phyloP scores from a whole-genome alignment of 1,140 invertebrate genomes.

The Paraescarpia echinospica region DNA sequence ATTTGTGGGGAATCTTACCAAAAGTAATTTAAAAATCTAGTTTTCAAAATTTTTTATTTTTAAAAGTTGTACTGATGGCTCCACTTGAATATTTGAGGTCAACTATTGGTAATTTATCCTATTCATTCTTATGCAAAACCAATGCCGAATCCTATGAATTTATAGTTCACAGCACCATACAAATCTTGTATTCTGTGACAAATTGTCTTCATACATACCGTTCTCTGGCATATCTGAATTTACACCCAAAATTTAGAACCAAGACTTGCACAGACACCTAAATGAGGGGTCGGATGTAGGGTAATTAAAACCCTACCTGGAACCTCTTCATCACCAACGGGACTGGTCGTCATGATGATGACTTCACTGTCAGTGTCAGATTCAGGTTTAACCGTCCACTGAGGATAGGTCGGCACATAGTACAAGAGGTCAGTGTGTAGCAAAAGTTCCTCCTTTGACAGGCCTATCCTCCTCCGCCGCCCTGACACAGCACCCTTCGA shows the following conservation, averaged over 20 bases:
- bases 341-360: not conserved
- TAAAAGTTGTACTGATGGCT: not conserved
- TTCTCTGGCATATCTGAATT: no score
- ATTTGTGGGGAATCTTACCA: no score
- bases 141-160: not conserved
- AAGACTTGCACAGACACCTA: not conserved
- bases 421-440: conserved; percentile 6
- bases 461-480: not conserved
- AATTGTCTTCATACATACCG: no score
- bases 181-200: no score
- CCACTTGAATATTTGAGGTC: not conserved
- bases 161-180: not conserved
- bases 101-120: not conserved
- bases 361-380: conserved; percentile 14
- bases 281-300: not conserved
- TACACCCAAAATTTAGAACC: no score
- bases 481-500: not conserved
- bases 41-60: no score
- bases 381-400: conserved; percentile 9
- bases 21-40: no score
- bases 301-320: not conserved
- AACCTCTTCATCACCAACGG: conserved; percentile 6
- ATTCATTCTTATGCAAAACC: not conserved
- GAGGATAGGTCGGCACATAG: conserved; percentile 7
- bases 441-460: not conserved